Percentiles rank a stretch among this genome's conserved stretches.
Evolutionary conservation across 2,888 invertebrate species (phyloP).

Genomic region (Osmoderma eremita): DNA sequence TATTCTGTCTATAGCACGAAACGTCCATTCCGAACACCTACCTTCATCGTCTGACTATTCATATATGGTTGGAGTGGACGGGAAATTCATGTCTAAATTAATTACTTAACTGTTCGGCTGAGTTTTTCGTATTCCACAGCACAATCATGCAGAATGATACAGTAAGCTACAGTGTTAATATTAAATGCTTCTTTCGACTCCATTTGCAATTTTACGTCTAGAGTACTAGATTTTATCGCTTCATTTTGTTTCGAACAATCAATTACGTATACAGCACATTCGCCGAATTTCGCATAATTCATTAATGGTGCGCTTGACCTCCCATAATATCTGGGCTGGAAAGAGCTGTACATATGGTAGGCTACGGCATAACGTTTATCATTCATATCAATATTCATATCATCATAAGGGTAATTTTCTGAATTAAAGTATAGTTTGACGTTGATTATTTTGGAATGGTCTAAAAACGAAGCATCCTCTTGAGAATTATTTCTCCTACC

Average conservation of each 20-base stretch:
- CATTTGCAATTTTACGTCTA: conserved; percentile 22
- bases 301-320: neutral
- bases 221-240: neutral
- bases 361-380: conserved; percentile 9
- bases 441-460: conserved; percentile 12
- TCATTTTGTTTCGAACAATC: conserved; percentile 20
- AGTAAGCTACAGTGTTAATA: neutral
- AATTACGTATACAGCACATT: conserved; percentile 1
- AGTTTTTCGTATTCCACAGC: neutral
- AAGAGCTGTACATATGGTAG: conserved; percentile 15
- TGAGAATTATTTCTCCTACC: conserved; percentile 1
- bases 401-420: conserved; percentile 40
- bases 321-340: conserved; percentile 18
- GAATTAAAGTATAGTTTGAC: conserved; percentile 39
- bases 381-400: conserved; percentile 34
- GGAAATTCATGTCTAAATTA: neutral
- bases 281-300: neutral
- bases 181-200: neutral
- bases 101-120: neutral
- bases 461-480: conserved; percentile 7
- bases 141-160: neutral
- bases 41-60: neutral
- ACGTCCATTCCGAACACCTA: neutral
- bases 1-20: neutral
- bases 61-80: neutral